These are phyloP conservation scores for Parazoanthus swiftii DNA, from an alignment of 92 coral and sea anemone species.

Conservation along the genomic window DNA sequence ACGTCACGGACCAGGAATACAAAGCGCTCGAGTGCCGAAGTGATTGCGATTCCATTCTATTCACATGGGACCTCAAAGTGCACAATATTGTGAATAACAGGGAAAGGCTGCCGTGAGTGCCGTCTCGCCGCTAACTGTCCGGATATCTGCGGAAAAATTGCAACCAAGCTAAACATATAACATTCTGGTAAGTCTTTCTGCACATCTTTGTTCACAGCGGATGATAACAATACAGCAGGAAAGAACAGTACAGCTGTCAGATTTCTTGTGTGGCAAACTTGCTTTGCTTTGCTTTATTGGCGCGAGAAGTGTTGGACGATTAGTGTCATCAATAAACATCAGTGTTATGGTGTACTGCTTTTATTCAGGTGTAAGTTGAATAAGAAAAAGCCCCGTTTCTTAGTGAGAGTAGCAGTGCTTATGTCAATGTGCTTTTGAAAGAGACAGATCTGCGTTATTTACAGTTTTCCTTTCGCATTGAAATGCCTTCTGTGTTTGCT, in stretches of 20 bases:
- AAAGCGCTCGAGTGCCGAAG: conserved; percentile 31
- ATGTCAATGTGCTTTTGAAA: neutral
- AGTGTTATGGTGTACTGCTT: neutral
- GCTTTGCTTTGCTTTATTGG: conserved; percentile 3
- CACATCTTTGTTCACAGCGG: conserved; percentile 8
- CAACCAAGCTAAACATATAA: neutral
- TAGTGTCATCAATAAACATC: neutral
- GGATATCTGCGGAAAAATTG: conserved; percentile 34
- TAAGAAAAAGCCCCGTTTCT: neutral
- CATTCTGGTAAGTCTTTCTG: conserved; percentile 31
- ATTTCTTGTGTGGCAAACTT: neutral
- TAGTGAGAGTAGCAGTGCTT: neutral
- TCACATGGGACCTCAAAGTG: conserved; percentile 27
- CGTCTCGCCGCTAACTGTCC: neutral
- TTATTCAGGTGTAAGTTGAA: neutral
- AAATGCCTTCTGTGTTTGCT: conserved; percentile 17
- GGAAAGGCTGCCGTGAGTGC: neutral
- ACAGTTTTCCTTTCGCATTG: neutral
- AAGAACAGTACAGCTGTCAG: conserved; percentile 45
- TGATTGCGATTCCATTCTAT: conserved; percentile 33
- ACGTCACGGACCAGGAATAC: conserved; percentile 61
- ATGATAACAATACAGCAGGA: conserved; percentile 2
- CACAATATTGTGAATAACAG: conserved; percentile 5
- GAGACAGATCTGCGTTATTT: neutral
- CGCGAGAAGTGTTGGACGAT: conserved; percentile 18